phyloP scores from a whole-genome alignment of 2,113 vertebrate genomes.

The Sebastes fasciatus region DNA sequence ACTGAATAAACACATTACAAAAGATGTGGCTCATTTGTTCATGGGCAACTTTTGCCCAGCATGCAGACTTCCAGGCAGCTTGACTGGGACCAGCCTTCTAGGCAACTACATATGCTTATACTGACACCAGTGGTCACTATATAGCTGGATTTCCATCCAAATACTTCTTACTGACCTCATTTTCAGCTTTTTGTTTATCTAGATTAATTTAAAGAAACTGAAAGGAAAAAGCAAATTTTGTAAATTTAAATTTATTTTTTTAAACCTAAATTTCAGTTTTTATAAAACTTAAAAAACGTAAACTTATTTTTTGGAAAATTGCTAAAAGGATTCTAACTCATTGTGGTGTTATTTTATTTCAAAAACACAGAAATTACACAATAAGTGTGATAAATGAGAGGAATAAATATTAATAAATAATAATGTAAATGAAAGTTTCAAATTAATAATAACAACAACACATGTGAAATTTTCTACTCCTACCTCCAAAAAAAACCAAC shows the following conservation, averaged over 20 bases:
- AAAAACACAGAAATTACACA: not conserved
- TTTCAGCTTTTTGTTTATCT: not conserved
- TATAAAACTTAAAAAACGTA: no score
- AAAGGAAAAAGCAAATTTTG: not conserved
- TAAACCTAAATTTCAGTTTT: no score
- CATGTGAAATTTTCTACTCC: not conserved
- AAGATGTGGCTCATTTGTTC: no score
- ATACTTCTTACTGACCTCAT: not conserved
- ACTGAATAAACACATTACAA: conserved; percentile 2
- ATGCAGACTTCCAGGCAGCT: not conserved
- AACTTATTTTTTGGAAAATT: no score
- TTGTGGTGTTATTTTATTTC: not conserved
- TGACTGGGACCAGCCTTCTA: not conserved
- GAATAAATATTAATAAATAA: not conserved
- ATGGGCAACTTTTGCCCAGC: not conserved
- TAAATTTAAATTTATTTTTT: not conserved
- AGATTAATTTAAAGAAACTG: not conserved
- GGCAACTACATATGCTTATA: not conserved
- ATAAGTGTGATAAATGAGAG: not conserved
- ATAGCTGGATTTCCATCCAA: not conserved
- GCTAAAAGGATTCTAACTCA: not conserved
- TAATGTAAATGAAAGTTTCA: not conserved
- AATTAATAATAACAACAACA: not conserved
- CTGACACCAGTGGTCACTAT: not conserved
- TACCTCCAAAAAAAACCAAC: not conserved